Evolutionary conservation across 2,113 vertebrate species (phyloP).

Genomic region (Azemiops feae): DNA sequence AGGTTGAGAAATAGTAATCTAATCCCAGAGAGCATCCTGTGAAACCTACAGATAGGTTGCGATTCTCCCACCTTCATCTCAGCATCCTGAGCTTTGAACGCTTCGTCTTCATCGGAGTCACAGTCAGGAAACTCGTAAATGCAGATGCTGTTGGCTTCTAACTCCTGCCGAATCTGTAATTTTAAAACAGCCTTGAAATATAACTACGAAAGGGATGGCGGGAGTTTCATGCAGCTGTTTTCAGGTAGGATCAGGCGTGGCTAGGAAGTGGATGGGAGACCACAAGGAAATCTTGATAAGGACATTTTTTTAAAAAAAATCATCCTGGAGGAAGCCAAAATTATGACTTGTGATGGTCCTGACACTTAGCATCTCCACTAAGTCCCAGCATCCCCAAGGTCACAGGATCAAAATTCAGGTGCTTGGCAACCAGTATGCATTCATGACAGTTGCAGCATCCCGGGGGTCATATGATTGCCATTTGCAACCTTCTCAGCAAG

Average conservation of each 20-base stretch:
- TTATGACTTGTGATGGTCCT: neutral
- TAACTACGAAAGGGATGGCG: neutral
- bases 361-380: neutral
- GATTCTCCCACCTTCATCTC: conserved; percentile 60
- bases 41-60: neutral
- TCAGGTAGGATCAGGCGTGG: neutral
- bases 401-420: neutral
- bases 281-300: neutral
- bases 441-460: neutral
- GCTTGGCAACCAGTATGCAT: neutral
- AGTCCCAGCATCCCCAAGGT: no score
- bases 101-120: conserved; percentile 69
- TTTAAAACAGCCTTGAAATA: neutral
- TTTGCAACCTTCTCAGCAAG: neutral
- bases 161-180: conserved; percentile 60
- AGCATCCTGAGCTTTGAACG: conserved; percentile 62
- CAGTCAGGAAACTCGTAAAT: conserved; percentile 68
- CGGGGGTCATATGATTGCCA: neutral
- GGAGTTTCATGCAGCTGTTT: neutral
- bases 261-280: neutral
- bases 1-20: no score
- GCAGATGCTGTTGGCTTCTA: conserved; percentile 59
- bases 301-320: neutral
- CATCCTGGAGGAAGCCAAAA: neutral
- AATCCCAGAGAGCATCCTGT: neutral